Conservation (phyloP, 2,797 vertebrate species). For the Sardinella longiceps region DNA sequence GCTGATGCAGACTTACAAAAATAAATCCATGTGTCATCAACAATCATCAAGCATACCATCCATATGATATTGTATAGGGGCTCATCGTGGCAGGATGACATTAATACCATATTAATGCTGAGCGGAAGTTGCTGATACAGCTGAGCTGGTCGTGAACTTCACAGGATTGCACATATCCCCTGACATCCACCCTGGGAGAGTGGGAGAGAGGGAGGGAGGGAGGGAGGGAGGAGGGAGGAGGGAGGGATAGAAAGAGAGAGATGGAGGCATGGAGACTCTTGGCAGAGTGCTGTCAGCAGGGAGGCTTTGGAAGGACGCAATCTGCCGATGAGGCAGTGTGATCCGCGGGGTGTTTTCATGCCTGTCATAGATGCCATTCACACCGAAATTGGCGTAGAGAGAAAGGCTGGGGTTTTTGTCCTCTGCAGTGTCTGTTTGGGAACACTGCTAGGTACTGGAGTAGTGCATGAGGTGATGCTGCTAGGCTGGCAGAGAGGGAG, state of each 20-base stretch:
- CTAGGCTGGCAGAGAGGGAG: not conserved
- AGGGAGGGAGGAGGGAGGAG: conserved; percentile 31
- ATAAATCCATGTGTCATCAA: not conserved
- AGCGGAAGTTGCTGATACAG: conserved; percentile 7
- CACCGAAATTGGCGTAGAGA: conserved; percentile 47
- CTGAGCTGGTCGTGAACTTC: not conserved
- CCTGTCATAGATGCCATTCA: conserved; percentile 61
- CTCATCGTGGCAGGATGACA: not conserved
- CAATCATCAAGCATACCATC: not conserved
- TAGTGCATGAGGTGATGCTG: not conserved
- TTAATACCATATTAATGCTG: conserved; percentile 9
- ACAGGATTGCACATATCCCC: conserved; percentile 1
- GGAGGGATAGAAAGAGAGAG: conserved; percentile 35
- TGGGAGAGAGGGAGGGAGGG: not conserved
- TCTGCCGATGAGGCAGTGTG: conserved; percentile 60
- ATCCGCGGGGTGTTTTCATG: conserved; percentile 63
- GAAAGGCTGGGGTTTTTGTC: conserved; percentile 29
- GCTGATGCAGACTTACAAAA: too few species aligned
- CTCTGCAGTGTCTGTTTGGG: conserved; percentile 37
- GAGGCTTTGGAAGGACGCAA: conserved; percentile 62
- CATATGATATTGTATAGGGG: not conserved
- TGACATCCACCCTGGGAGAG: not conserved
- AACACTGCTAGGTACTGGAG: not conserved
- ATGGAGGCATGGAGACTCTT: conserved; percentile 55
- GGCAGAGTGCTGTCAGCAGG: conserved; percentile 65